phyloP scores from a whole-genome alignment of 2,797 vertebrate species.

The Melopsittacus undulatus region DNA sequence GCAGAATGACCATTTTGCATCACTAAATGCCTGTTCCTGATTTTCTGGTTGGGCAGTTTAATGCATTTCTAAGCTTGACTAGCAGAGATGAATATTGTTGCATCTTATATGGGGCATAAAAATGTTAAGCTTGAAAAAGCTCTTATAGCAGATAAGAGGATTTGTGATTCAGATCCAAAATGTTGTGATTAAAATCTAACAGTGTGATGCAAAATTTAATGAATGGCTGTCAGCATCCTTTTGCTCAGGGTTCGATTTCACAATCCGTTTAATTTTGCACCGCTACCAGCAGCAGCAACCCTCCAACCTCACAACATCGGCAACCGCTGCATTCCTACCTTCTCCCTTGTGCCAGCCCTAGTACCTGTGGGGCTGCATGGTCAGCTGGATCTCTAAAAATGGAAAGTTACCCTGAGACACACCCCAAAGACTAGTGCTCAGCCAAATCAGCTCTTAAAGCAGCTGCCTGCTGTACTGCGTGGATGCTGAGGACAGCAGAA shows the following conservation, averaged over 20 bases:
- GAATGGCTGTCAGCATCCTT: slow-evolving; percentile 32
- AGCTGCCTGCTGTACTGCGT: slow-evolving; percentile 1
- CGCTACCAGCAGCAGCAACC: not conserved
- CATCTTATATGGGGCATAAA: slow-evolving; percentile 57
- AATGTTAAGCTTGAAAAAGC: slow-evolving; percentile 51
- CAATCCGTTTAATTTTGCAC: slow-evolving; percentile 31
- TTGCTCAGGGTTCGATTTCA: slow-evolving; percentile 8
- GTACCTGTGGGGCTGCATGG: not conserved
- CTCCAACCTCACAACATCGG: not conserved
- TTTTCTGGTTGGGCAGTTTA: slow-evolving; percentile 71
- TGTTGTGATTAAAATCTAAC: slow-evolving; percentile 61
- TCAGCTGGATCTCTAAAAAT: slow-evolving; percentile 53
- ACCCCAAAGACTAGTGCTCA: slow-evolving; percentile 11
- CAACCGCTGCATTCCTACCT: not conserved
- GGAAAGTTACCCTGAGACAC: not conserved
- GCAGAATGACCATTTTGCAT: slow-evolving; percentile 69
- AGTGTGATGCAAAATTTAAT: slow-evolving; percentile 42
- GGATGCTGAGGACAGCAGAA: slow-evolving; percentile 61
- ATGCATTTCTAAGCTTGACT: slow-evolving; percentile 67
- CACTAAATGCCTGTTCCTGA: slow-evolving; percentile 68
- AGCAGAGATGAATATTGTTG: slow-evolving; percentile 66
- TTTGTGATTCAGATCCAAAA: slow-evolving; percentile 60
- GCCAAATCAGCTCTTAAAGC: slow-evolving; percentile 44
- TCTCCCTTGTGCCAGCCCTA: slow-evolving; percentile 12
- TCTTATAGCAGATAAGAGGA: slow-evolving; percentile 42